phyloP scores from a whole-genome alignment of 2,113 vertebrate species.

The Megaceryle maxima region DNA sequence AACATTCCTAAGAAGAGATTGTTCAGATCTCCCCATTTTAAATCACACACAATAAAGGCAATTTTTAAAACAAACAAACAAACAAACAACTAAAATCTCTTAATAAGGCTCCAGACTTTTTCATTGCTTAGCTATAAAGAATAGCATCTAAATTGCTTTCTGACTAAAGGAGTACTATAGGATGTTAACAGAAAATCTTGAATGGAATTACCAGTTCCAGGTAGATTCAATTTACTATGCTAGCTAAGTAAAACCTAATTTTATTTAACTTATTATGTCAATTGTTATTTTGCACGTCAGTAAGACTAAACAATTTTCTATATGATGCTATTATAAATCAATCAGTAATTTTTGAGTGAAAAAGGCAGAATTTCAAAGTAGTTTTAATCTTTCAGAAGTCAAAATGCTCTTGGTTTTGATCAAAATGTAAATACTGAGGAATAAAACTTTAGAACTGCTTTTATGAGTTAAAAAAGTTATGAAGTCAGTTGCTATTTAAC shows the following conservation, averaged over 20 bases:
- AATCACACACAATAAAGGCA: background rate
- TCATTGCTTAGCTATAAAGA: background rate
- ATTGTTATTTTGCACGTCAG: constrained; percentile 24
- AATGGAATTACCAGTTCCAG: constrained; percentile 42
- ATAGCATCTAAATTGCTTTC: background rate
- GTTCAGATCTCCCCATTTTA: background rate
- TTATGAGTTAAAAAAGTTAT: background rate
- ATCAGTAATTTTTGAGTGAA: background rate
- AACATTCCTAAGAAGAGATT: background rate
- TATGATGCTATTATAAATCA: constrained; percentile 19
- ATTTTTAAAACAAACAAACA: background rate
- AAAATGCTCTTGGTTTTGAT: background rate
- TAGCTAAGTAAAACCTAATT: constrained; percentile 19
- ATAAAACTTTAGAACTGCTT: background rate
- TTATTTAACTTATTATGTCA: constrained; percentile 18
- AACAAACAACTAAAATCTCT: background rate
- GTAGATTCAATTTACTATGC: constrained; percentile 19
- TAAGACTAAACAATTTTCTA: background rate
- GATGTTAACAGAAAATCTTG: constrained; percentile 45
- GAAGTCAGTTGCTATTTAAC: background rate
- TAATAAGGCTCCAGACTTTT: background rate
- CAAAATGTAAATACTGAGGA: background rate
- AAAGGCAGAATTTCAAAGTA: constrained; percentile 8
- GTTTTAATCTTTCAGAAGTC: background rate
- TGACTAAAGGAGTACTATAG: constrained; percentile 33